Evolutionary conservation across 92 coral and sea anemone genomes (phyloP), one percentile per base, ranked within the genome.

Genomic region (Epizoanthus illoricatus): DNA sequence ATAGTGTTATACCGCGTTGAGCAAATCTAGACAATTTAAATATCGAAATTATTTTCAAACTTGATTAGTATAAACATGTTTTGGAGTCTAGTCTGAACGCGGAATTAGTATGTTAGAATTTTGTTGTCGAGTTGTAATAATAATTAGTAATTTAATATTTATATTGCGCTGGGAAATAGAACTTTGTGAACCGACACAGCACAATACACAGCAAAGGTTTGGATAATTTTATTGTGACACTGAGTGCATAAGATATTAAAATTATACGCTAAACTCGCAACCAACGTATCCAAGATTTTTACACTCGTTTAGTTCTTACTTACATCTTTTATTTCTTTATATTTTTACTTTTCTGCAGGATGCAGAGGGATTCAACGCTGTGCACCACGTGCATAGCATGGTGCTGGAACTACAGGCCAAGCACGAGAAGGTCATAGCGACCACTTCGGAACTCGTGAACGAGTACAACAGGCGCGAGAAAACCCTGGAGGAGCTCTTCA

Each of bases 311-410:
- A 21, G 3, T 21, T 17, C 9, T 65, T 10, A 33, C 36, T 68
- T 40, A 36, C 56, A 54, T 52, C 2, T 0, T n/a, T 6, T 42
- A 2, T 18, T 74, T 57, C 71, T 18, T n/a, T 64, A 40, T 41
- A 18, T 11, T 13, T 43, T 63, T 49, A 52, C 18, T 28, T 40
- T 57, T 56, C 36, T 39, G 55, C 84, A 95, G 98, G 97, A 93
- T 39, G 97, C 98, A 7, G 98, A 95, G 64, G 93, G 97, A 21
- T 95, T 95, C 86, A 95, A 95, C 84, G 98, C 98, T 0, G 92
- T 95, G 17, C 98, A 95, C 80, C 98, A 93, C 61, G 98, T 95
- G 19, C 98, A 95, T 47, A 91, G 97, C 76, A 88, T 93, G 93
- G 97, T 95, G 4, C 90, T 93, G 21, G 98, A 95, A 64, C 88